phyloP scores from a whole-genome alignment of 2,113 vertebrate species.

The Odobenus rosmarus region DNA sequence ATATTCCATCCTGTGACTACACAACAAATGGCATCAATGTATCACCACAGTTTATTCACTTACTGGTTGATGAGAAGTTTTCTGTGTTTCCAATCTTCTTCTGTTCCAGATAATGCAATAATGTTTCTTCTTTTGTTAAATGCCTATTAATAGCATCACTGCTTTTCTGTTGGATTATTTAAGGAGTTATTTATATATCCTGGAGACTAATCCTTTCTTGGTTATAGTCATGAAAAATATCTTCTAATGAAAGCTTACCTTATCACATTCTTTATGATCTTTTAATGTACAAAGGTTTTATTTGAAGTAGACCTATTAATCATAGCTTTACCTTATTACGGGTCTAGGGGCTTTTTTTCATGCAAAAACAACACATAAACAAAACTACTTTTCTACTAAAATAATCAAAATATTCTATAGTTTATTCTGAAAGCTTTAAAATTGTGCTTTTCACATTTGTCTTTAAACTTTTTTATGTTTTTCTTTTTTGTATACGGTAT shows the following conservation, averaged over 20 bases:
- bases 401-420: neutral
- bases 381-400: neutral
- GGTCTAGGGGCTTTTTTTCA: neutral
- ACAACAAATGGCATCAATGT: neutral
- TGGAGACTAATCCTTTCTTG: neutral
- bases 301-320: neutral
- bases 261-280: neutral
- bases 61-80: neutral
- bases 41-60: neutral
- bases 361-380: neutral
- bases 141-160: neutral
- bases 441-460: neutral
- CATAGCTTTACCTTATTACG: neutral
- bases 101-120: neutral
- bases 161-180: neutral
- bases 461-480: neutral
- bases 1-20: neutral
- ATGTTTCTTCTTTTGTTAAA: neutral
- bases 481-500: neutral
- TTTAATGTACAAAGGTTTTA: neutral
- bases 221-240: neutral
- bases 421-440: neutral
- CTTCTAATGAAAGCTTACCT: neutral
- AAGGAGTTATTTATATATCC: neutral
- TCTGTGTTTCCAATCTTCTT: neutral